Evolutionary conservation across 2,888 invertebrate species (phyloP).

Genomic region (Argynnis bischoffii): DNA sequence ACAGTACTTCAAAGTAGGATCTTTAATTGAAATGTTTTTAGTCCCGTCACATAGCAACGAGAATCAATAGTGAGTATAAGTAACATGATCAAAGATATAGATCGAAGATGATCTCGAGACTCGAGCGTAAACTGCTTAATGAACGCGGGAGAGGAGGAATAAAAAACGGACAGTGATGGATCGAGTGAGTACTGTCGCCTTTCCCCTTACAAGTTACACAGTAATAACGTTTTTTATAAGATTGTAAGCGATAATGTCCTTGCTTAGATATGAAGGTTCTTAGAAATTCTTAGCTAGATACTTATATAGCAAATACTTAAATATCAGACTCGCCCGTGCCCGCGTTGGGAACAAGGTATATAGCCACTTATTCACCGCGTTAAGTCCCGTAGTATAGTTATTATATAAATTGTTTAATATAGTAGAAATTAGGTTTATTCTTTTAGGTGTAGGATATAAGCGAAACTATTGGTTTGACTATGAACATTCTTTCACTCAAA

Average conservation of each 20-base stretch:
- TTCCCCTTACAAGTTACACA: neutral
- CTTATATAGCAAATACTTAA: too few relatives aligned
- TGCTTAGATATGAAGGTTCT: conserved; percentile 1
- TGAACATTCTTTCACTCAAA: too few relatives aligned
- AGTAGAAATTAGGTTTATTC: too few relatives aligned
- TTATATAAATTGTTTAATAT: too few relatives aligned
- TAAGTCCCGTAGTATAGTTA: too few relatives aligned
- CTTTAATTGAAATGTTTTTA: too few relatives aligned
- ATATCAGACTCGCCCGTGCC: too few relatives aligned
- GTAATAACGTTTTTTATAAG: neutral
- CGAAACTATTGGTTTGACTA: too few relatives aligned
- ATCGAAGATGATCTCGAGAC: conserved; percentile 20
- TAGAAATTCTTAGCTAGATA: neutral
- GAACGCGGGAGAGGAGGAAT: conserved; percentile 19
- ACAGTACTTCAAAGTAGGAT: too few relatives aligned
- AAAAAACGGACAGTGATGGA: conserved; percentile 28
- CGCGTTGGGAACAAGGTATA: too few relatives aligned
- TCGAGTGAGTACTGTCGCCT: conserved; percentile 18
- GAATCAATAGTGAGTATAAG: neutral
- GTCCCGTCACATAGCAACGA: neutral
- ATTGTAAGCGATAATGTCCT: conserved; percentile 5
- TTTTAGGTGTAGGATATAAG: too few relatives aligned
- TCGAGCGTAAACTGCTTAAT: conserved; percentile 24
- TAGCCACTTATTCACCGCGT: too few relatives aligned
- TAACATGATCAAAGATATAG: neutral